Conservation (phyloP, 1,140 invertebrate genomes). For the Panagrolaimus sp. region DNA sequence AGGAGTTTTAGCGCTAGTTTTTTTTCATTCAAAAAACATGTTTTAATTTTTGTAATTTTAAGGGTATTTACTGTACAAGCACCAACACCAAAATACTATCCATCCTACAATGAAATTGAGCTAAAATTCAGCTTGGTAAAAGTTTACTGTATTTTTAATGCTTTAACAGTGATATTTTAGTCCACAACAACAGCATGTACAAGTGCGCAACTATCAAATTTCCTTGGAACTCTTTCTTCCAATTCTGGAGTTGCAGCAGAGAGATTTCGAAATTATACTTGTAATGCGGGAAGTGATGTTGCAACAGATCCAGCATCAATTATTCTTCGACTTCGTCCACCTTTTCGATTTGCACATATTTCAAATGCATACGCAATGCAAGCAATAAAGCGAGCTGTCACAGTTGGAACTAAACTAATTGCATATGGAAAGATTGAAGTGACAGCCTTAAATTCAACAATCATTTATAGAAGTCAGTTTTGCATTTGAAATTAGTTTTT, state of each 20-base stretch:
- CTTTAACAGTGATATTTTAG: background rate
- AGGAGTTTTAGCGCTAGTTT: background rate
- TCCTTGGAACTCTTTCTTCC: background rate
- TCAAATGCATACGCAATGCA: constrained; percentile 2
- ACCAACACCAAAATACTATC: background rate
- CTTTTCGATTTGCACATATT: background rate
- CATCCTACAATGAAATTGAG: background rate
- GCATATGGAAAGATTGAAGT: background rate
- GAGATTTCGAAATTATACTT: constrained; percentile 1
- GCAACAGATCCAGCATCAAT: background rate
- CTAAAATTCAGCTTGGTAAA: background rate
- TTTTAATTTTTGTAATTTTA: too few species aligned
- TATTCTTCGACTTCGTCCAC: background rate
- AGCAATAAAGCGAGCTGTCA: constrained; percentile 4
- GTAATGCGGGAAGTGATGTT: background rate
- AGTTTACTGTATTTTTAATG: background rate
- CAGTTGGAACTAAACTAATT: background rate
- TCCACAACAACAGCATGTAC: background rate
- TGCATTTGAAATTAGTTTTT: too few species aligned
- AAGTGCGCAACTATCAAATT: background rate
- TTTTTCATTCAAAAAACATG: too few species aligned
- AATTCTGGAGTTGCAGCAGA: background rate
- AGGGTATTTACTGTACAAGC: background rate
- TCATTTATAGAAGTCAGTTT: background rate
- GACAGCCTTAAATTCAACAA: background rate